Base-by-base conservation (phyloP, 2,797 vertebrate species). In the Diplodus puntazzo region DNA sequence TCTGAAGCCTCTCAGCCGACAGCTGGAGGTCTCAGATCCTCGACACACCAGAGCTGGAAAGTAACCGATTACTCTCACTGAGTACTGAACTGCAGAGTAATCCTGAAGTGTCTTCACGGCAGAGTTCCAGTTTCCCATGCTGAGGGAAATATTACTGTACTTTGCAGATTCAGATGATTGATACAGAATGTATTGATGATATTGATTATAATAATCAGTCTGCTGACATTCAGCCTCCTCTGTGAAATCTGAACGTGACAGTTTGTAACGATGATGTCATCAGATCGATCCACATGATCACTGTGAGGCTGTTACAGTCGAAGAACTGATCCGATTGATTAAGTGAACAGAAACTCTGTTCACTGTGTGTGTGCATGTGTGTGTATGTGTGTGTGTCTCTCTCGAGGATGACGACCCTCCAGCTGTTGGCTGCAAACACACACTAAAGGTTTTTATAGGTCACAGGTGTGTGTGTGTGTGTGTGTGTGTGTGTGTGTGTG, bases 381-480 rank as follows among this genome's bases (percentile, higher is more conserved):
- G 48, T 58, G 59, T 69, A 66, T 42, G 48, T 45, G 21, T 13
- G 12, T 53, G n/a, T 49, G n/a, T 30, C 10, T 57, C 39, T 71
- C 43, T 73, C 18, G 5, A 74, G 70, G 67, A 68, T 75, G 43
- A 42, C 16, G 0, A 57, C 25, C 59, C 46, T 60, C 65, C 75
- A 84, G 79, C 79, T 78, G 75, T 54, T 75, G 78, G 25, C 74
- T 84, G 74, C 42, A 78, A 70, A 52, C 8, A 17, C 70, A 16
- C 59, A 63, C 46, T 49, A 42, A 11, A 60, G 62, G 39, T 60
- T 75, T 87, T 82, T 84, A 85, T 75, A 64, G 58, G 61, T 68
- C 81, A 80, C 79, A 84, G 73, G 83, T 84, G 82, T 82, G 74
- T 78, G 79, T 79, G 80, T 63, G 54, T 81, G 80, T 75, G 80